phyloP scores from a whole-genome alignment of 2,113 vertebrate species.

The Hoplias malabaricus region DNA sequence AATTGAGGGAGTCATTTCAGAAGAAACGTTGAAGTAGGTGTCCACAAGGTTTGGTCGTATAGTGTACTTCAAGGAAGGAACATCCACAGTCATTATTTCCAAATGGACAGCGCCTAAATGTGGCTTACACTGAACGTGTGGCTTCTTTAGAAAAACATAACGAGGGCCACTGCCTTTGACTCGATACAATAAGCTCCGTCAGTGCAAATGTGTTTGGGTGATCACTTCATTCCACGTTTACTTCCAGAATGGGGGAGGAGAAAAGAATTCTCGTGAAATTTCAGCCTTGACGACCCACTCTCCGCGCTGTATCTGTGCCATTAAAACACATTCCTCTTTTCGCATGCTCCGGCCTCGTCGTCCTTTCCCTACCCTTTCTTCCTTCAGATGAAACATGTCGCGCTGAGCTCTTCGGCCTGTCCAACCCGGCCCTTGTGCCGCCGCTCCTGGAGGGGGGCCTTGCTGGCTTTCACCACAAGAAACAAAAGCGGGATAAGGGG shows the following conservation, averaged over 20 bases:
- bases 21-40: too few relatives aligned
- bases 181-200: not conserved
- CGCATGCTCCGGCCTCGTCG: constrained; percentile 43
- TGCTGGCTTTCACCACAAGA: not conserved
- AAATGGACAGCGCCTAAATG: too few relatives aligned
- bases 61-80: too few relatives aligned
- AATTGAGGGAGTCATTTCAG: not conserved
- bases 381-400: not conserved
- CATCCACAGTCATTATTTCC: too few relatives aligned
- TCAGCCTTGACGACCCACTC: constrained; percentile 53
- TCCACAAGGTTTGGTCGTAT: too few relatives aligned
- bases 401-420: not conserved
- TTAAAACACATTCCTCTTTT: constrained; percentile 63
- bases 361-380: constrained; percentile 21
- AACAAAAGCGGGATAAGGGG: constrained; percentile 13
- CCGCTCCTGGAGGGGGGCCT: not conserved
- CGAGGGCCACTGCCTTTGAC: not conserved
- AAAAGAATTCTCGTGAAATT: constrained; percentile 42
- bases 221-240: not conserved
- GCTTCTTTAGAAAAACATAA: not conserved
- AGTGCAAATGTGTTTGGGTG: not conserved
- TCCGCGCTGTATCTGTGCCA: constrained; percentile 50
- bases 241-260: not conserved
- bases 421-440: not conserved
- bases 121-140: not conserved